Conservation (phyloP, 2,888 invertebrate genomes). For the Copidosoma aretas region DNA sequence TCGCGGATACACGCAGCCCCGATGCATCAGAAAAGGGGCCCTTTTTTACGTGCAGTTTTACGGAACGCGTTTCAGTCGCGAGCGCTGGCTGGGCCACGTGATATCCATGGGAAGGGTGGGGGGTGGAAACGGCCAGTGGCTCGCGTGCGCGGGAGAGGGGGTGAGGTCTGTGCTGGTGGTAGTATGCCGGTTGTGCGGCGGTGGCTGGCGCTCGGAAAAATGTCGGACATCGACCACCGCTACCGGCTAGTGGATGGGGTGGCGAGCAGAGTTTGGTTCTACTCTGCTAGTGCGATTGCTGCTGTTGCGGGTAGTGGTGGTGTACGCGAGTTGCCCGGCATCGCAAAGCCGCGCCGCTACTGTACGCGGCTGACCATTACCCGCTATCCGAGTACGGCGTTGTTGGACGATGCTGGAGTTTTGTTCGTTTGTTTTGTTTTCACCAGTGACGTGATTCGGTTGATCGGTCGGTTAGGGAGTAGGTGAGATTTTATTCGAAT, state of each 20-base stretch:
- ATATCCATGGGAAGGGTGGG: background rate
- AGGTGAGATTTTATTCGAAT: no score
- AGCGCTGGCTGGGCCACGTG: background rate
- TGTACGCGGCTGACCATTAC: no score
- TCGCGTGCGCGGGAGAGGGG: conserved; percentile 20
- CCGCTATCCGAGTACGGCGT: no score
- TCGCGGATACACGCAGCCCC: background rate
- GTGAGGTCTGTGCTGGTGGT: conserved; percentile 6
- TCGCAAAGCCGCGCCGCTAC: background rate
- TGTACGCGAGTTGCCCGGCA: background rate
- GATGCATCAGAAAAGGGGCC: background rate
- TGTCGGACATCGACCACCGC: conserved; percentile 43
- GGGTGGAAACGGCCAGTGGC: conserved; percentile 28
- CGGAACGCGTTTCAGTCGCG: conserved; percentile 4
- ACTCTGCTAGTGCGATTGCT: background rate
- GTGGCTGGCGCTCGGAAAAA: conserved; percentile 34
- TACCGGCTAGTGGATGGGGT: conserved; percentile 10
- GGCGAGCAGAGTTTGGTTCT: conserved; percentile 14
- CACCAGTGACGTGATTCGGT: no score
- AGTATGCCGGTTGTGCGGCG: background rate
- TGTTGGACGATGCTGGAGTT: no score
- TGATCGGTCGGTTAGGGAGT: no score
- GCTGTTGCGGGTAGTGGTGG: no score
- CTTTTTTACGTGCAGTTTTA: background rate
- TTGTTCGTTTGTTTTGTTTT: no score